A percentile compares a stretch with the other conserved stretches of the same genome.
These are phyloP conservation scores for Terebella lapidaria DNA, from an alignment of 2,888 invertebrate species.

Conservation along the genomic window DNA sequence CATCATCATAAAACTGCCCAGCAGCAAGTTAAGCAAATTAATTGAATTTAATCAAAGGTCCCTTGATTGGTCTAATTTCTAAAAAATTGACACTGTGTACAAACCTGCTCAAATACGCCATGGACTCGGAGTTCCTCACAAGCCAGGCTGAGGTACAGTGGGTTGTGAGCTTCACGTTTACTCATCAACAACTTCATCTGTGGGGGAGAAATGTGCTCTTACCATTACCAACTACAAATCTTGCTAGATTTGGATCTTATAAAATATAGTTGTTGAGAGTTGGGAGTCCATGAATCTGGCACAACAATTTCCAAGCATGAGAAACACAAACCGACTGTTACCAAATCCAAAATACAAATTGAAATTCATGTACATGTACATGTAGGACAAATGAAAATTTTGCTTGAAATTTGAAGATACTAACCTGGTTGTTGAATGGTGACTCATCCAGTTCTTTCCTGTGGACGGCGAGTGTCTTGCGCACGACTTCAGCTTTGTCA, in stretches of 20 bases:
- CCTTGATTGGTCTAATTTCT: no score
- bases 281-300: no score
- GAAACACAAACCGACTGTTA: no score
- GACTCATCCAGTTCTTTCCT: constrained; percentile 52
- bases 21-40: no score
- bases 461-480: constrained; percentile 41
- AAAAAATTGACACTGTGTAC: no score
- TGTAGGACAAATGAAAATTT: not conserved
- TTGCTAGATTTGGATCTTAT: no score
- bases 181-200: constrained; percentile 51
- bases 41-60: no score
- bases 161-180: constrained; percentile 52
- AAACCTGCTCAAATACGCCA: constrained; percentile 52
- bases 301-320: no score
- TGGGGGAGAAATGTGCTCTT: not conserved
- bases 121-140: constrained; percentile 53
- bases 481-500: constrained; percentile 47
- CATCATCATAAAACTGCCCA: no score
- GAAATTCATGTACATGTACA: no score
- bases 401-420: not conserved
- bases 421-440: constrained; percentile 53
- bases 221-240: not conserved
- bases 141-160: constrained; percentile 51
- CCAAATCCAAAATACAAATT: no score
- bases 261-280: no score